Base-by-base conservation (phyloP, 2,797 vertebrate species). In the Bradypodion ventrale region DNA sequence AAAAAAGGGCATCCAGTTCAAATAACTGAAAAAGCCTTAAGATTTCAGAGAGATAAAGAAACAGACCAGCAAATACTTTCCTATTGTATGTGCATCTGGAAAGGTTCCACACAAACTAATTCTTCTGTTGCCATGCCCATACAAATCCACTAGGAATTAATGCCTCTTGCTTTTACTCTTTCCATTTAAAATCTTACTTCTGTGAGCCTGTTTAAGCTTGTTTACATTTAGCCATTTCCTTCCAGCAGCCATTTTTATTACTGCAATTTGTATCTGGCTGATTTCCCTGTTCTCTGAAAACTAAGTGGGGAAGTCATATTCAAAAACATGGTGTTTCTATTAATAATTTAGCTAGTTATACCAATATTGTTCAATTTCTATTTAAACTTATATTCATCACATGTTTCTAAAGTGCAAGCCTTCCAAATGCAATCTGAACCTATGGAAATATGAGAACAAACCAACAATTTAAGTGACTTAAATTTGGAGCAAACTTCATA, bases 241-340 rank as follows among this genome's bases (percentile, higher is more conserved):
- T 23, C 1, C 78, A 25, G 32, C 44, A 89, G 82, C 40, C 1
- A 87, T 72, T 21, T 44, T 84, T 84, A 86, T 72, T 65, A 60
- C 77, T n/a, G 19, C 59, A 82, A 87, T 90, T 9, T 62, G 1
- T 77, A 87, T 89, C 60, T 52, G 1, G 88, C 21, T 83, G 84
- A 83, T 4, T 16, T 56, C 70, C 27, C 60, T 83, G 21, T 74
- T 85, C 77, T 75, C 25, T 70, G 49, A 85, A 62, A 89, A 63
- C 79, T n/a, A 73, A 70, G 16, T 78, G 77, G 8, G n/a, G 82
- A 85, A 83, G 5, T 0, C 83, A n/a, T 68, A 83, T 7, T 77
- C 52, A 62, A 13, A 49, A 83, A 85, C 80, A 68, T 78, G 77
- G 7, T 74, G 19, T 75, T 49, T 75, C 29, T 81, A 49, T 84